These are phyloP conservation scores for Macroramphosus scolopax DNA, from an alignment of 2,797 vertebrate species.

Conservation along the genomic window DNA sequence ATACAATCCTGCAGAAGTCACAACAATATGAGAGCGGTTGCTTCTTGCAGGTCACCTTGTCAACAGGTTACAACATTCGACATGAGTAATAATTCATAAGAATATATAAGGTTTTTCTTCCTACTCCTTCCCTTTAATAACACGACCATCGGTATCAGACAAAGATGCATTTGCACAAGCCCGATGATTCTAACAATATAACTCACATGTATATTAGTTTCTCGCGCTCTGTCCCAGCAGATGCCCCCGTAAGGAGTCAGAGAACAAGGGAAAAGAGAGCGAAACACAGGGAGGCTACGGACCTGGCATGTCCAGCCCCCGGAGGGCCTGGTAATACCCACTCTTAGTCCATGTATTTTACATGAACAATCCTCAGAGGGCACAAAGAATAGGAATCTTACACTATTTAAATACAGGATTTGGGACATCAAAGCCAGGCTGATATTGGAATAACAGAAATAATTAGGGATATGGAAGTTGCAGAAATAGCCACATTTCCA, in stretches of 20 bases:
- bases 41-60: too few species aligned
- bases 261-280: conserved; percentile 34
- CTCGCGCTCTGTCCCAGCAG: conserved; percentile 59
- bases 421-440: conserved; percentile 96
- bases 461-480: conserved; percentile 97
- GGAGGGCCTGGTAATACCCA: conserved; percentile 90
- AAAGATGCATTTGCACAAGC: conserved; percentile 62
- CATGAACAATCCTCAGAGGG: conserved; percentile 93
- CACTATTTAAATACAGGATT: conserved; percentile 99
- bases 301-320: conserved; percentile 87
- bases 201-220: conserved; percentile 46
- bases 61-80: too few species aligned
- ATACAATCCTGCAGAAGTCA: too few species aligned
- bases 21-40: conserved; percentile 8
- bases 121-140: too few species aligned
- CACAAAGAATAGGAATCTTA: conserved; percentile 91
- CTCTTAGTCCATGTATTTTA: conserved; percentile 94
- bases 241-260: conserved; percentile 36
- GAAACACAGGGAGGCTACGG: conserved; percentile 55
- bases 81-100: too few species aligned
- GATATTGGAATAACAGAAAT: conserved; percentile 99
- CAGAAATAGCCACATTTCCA: conserved; percentile 97
- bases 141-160: conserved; percentile 48
- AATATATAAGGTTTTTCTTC: too few species aligned
- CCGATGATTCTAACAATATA: conserved; percentile 42